Percentiles rank a stretch among this genome's conserved stretches.
phyloP scores from a whole-genome alignment of 2,888 invertebrate species.

The Drosophila fungiperda region DNA sequence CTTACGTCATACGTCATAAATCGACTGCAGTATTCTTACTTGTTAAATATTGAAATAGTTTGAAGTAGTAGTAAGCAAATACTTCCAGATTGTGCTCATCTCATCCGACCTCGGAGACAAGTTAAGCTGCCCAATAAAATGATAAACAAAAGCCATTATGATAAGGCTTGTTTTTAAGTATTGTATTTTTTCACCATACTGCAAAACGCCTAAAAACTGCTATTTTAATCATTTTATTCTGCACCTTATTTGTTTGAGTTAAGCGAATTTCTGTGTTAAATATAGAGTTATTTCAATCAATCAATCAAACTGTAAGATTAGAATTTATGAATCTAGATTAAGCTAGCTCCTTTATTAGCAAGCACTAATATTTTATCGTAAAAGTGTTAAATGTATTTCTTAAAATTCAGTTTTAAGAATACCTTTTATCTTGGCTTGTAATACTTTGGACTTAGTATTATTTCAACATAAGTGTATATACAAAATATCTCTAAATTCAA shows the following conservation, averaged over 20 bases:
- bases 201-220: neutral
- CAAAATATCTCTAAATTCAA: neutral
- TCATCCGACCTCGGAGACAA: neutral
- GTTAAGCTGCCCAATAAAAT: neutral
- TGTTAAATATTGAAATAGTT: neutral
- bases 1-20: no score
- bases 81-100: neutral
- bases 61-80: neutral
- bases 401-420: neutral
- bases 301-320: neutral
- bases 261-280: neutral
- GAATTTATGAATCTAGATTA: neutral
- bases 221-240: neutral
- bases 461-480: neutral
- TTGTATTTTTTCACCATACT: neutral
- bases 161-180: neutral
- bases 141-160: neutral
- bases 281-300: neutral
- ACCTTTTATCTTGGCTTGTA: neutral
- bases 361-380: neutral
- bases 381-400: neutral
- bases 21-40: no score
- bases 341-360: neutral
- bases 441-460: neutral
- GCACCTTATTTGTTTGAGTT: neutral